These are phyloP conservation scores for Nomada ruficornis DNA, from an alignment of 2,888 invertebrate species.

Conservation along the genomic window DNA sequence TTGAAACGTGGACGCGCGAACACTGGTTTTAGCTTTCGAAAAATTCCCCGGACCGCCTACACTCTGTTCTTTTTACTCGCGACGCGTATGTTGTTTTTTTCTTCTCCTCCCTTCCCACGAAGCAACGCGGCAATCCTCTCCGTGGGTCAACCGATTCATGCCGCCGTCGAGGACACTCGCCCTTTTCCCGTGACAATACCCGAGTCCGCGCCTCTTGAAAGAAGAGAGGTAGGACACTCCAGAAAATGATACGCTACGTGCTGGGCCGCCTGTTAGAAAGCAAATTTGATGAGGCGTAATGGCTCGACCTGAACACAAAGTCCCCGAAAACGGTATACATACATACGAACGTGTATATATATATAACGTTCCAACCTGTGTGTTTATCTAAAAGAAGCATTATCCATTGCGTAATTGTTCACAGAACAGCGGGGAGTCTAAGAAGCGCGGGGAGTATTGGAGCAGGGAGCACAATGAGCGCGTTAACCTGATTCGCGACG, in stretches of 20 bases:
- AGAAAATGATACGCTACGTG: conserved; percentile 6
- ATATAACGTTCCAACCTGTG: background rate
- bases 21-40: conserved; percentile 20
- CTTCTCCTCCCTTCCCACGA: too few species aligned
- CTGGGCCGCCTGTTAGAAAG: background rate
- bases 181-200: background rate
- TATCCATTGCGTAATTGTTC: conserved; percentile 26
- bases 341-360: background rate
- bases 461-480: conserved; percentile 4
- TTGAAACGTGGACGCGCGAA: conserved; percentile 34
- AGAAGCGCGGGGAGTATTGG: background rate
- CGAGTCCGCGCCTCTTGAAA: background rate
- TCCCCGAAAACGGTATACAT: background rate
- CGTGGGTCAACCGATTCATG: conserved; percentile 6
- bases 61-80: background rate
- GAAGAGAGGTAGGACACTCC: background rate
- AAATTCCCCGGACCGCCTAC: conserved; percentile 19
- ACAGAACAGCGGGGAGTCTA: background rate
- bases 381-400: background rate
- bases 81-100: background rate
- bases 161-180: background rate
- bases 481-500: conserved; percentile 18
- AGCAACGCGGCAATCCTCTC: conserved; percentile 9
- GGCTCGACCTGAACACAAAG: background rate
- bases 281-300: conserved; percentile 24